Base-by-base conservation (phyloP, 1,140 invertebrate genomes). In the Antheraea mylitta region DNA sequence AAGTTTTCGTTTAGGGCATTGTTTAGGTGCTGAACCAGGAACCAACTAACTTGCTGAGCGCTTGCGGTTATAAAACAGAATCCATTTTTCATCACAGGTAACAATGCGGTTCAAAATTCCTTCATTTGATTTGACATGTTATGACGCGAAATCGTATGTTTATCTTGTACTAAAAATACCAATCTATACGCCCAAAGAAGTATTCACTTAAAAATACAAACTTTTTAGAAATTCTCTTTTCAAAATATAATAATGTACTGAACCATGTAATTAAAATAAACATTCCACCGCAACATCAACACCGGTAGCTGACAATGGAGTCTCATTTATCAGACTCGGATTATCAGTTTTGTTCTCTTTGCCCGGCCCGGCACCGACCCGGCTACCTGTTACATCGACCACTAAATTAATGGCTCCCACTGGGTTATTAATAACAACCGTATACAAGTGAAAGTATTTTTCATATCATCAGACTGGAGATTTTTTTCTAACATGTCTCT, bases 291-390 rank as follows among this genome's bases (percentile, higher is more conserved):
- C 18, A 53, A 53, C 45, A 30, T 68, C 66, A 86, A 88, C 77
- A 88, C 86, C 86, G 73, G 86, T 85, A 88, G 86, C 86, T 76
- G 81, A 86, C 82, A 85, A 82, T 82, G 72, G 73, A 59, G 7
- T 67, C 74, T 81, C 82, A 83, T 88, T 88, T 81, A 83, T 88
- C 84, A 87, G 78, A 74, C 77, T 85, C 78, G 71, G 78, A 78
- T 75, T 72, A 77, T 37, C 68, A 64, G 62, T 71, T 70, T 74
- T 79, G 75, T 66, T 76, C 76, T 77, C 77, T 81, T 79, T 78
- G 71, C 53, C 66, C 38, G 62, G 45, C 45, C 45, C 58, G 77
- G 77, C 67, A 63, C 70, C 77, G 78, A 82, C 83, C 80, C 73
- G 65, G 79, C 81, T 82, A 81, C 80, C 82, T 82, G 82, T 76